Percentiles rank a stretch among this genome's conserved stretches.
phyloP scores from a whole-genome alignment of 2,888 invertebrate genomes.

The Drosophila atripex region DNA sequence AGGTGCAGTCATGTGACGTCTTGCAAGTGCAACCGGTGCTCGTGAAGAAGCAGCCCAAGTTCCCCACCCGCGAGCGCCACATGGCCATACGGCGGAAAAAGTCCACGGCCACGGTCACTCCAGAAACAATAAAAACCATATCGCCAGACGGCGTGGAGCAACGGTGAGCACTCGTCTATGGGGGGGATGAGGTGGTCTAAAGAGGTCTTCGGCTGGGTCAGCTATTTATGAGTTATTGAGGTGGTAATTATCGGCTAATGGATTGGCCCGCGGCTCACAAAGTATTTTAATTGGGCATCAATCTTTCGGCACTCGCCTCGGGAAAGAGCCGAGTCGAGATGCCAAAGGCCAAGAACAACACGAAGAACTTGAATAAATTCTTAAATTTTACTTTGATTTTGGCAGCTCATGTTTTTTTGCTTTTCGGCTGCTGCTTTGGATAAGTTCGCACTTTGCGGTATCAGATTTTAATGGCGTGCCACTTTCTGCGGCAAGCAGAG shows the following conservation, averaged over 20 bases:
- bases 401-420: slow-evolving; percentile 16
- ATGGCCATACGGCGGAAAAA: slow-evolving; percentile 87
- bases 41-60: slow-evolving; percentile 86
- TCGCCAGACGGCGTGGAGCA: slow-evolving; percentile 13
- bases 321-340: slow-evolving; percentile 6
- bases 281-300: slow-evolving; percentile 76
- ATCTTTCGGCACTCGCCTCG: slow-evolving; percentile 51
- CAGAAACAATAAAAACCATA: slow-evolving; percentile 14
- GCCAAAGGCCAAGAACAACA: slow-evolving; percentile 7
- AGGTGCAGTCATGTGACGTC: slow-evolving; percentile 60
- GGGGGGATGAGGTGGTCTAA: background rate
- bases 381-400: slow-evolving; percentile 42
- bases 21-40: slow-evolving; percentile 83
- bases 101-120: slow-evolving; percentile 62
- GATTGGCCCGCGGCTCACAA: slow-evolving; percentile 46
- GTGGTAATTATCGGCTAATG: slow-evolving; percentile 64
- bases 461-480: slow-evolving; percentile 28
- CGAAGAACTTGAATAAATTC: slow-evolving; percentile 41
- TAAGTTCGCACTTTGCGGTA: slow-evolving; percentile 58
- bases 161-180: slow-evolving; percentile 15
- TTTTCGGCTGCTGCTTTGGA: slow-evolving; percentile 51
- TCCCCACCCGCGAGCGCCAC: slow-evolving; percentile 88
- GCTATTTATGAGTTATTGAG: slow-evolving; percentile 65
- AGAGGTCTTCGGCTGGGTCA: slow-evolving; percentile 15
- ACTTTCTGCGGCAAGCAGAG: slow-evolving; percentile 27